Evolutionary conservation across 2,797 vertebrate species (phyloP).

Genomic region (Labroides dimidiatus): DNA sequence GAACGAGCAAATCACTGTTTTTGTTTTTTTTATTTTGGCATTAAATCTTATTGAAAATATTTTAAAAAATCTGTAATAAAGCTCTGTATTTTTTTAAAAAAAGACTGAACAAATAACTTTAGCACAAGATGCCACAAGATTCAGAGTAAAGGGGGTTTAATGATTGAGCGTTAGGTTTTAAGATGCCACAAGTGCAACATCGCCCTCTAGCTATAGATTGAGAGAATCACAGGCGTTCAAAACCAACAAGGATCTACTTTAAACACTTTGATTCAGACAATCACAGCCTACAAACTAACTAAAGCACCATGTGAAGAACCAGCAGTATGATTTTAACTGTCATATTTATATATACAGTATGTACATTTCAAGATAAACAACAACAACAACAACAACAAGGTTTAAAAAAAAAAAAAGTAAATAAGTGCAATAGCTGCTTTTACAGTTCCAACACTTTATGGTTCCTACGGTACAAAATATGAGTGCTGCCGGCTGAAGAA

Average conservation of each 20-base stretch:
- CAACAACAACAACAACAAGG: background rate
- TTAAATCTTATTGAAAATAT: background rate
- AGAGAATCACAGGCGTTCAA: slow-evolving; percentile 26
- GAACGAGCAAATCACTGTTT: too few species aligned
- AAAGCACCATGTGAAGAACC: slow-evolving; percentile 8
- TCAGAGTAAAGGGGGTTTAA: slow-evolving; percentile 17
- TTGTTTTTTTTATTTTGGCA: too few species aligned
- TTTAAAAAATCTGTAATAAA: background rate
- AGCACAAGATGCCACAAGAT: slow-evolving; percentile 23
- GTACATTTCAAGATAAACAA: slow-evolving; percentile 40
- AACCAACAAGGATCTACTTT: slow-evolving; percentile 1
- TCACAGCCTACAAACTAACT: slow-evolving; percentile 20
- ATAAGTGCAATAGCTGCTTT: background rate
- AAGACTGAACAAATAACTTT: slow-evolving; percentile 44
- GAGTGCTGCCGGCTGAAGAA: slow-evolving; percentile 5
- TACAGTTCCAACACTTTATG: background rate
- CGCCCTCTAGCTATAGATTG: slow-evolving; percentile 69
- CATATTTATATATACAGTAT: slow-evolving; percentile 61
- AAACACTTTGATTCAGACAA: slow-evolving; percentile 33
- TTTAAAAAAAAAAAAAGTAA: background rate
- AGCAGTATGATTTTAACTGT: slow-evolving; percentile 16
- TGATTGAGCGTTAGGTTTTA: slow-evolving; percentile 9
- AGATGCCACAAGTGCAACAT: slow-evolving; percentile 41
- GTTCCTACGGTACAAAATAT: slow-evolving; percentile 4
- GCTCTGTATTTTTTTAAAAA: background rate